Evolutionary conservation across 2,797 vertebrate species (phyloP), one percentile per base, ranked within the genome.

Genomic region (Hylomyscus alleni): DNA sequence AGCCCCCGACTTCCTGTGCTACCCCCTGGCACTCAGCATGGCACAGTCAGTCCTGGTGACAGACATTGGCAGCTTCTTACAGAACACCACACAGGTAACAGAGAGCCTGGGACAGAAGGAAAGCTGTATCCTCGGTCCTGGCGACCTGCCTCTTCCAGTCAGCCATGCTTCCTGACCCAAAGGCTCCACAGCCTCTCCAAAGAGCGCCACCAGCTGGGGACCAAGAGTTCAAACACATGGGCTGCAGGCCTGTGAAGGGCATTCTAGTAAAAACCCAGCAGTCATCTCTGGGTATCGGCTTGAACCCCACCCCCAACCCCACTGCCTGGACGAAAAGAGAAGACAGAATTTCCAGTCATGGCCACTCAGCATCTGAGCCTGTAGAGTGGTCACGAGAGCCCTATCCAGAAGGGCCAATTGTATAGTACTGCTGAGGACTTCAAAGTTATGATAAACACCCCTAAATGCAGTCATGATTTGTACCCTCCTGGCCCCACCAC

Each of bases 351-450:
- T 34, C 17, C 1, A 20, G 37, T 54, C 47, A 44, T 29, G 20
- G 3, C 29, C 54, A n/a, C 2, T 2, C 62, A 60, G 9, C 20
- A 14, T 58, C 56, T 29, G 52, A 44, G 19, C 13, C 12, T 31
- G 0, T 0, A 13, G 5, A 72, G 56, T 6, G 5, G 22, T 50
- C 26, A 7, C 0, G 7, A 20, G 34, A 14, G 24, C 56, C 0
- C 69, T 65, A 29, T 26, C 81, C 29, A 1, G 69, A 5, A 54
- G 22, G 47, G 6, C 3, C 0, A 0, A 20, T 2, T 78, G 77
- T 6, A 2, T 13, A 0, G 11, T 1, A 47, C n/a, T 1, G 3
- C 19, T 54, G n/a, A 54, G 56, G 11, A 19, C 86, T 86, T 84
- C 50, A 54, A 22, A 22, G 22, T 14, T 17, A 26, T 10, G 4